Conservation (phyloP, 2,888 invertebrate genomes). For the Tetragonula carbonaria region DNA sequence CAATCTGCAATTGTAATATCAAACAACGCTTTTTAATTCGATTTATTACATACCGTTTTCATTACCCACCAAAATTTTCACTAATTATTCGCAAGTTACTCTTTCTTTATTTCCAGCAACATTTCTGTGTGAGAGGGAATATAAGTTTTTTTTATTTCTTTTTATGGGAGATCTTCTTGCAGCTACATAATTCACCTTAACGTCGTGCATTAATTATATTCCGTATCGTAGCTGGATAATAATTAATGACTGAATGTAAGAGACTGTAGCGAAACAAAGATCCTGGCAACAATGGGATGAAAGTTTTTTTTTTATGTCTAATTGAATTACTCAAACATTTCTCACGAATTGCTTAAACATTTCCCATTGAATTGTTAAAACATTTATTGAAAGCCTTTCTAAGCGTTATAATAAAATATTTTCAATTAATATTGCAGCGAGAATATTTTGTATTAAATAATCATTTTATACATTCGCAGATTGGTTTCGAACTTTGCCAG, state of each 20-base stretch:
- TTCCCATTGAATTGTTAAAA: too few species aligned
- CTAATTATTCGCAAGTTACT: not conserved
- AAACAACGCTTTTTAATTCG: not conserved
- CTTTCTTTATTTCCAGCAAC: not conserved
- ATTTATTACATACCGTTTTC: too few species aligned
- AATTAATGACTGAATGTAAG: not conserved
- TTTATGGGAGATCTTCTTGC: not conserved
- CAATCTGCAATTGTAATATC: constrained; percentile 60
- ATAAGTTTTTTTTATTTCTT: not conserved
- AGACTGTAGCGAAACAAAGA: not conserved
- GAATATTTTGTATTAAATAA: too few species aligned
- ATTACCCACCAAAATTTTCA: too few species aligned
- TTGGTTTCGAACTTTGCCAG: too few species aligned
- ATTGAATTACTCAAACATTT: not conserved
- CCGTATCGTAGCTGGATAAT: not conserved
- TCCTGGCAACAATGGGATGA: not conserved
- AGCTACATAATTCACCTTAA: not conserved
- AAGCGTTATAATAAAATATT: not conserved
- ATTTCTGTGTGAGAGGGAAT: not conserved
- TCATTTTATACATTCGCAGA: too few species aligned
- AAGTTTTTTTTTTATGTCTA: not conserved
- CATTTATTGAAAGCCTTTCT: too few species aligned
- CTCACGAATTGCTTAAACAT: not conserved
- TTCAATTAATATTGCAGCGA: not conserved
- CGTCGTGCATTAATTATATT: too few species aligned